Conservation (phyloP, 2,888 invertebrate species). For the Chesias legatella region DNA sequence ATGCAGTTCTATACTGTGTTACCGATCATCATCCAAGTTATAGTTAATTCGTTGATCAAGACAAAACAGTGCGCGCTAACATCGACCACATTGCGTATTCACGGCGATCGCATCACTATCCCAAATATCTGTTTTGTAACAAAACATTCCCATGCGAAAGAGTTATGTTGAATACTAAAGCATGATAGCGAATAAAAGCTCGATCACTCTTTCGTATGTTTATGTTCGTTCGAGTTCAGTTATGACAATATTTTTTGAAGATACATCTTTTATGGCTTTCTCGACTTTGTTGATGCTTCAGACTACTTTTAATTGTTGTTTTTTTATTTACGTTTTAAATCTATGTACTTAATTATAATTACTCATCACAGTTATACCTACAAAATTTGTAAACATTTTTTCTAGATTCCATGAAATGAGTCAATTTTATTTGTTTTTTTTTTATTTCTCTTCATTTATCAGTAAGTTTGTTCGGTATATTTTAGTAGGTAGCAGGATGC, state of each 20-base stretch:
- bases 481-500: constrained; percentile 36
- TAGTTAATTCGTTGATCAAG: constrained; percentile 27
- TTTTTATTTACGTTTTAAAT: no score
- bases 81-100: constrained; percentile 58
- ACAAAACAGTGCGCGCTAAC: constrained; percentile 68
- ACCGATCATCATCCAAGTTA: neutral
- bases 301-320: no score
- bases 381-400: no score
- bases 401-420: no score
- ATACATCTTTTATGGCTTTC: no score
- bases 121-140: neutral
- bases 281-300: no score
- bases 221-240: neutral
- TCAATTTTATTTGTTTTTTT: no score
- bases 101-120: constrained; percentile 51
- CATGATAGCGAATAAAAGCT: constrained; percentile 40
- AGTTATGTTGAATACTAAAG: constrained; percentile 36
- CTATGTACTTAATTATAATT: no score
- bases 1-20: neutral
- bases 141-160: constrained; percentile 26
- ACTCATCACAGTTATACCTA: no score
- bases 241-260: no score
- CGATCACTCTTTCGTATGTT: constrained; percentile 31
- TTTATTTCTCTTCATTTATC: no score
- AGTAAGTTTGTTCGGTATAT: no score